Conservation (phyloP, 2,797 vertebrate genomes). For the Sebastes iracundus region DNA sequence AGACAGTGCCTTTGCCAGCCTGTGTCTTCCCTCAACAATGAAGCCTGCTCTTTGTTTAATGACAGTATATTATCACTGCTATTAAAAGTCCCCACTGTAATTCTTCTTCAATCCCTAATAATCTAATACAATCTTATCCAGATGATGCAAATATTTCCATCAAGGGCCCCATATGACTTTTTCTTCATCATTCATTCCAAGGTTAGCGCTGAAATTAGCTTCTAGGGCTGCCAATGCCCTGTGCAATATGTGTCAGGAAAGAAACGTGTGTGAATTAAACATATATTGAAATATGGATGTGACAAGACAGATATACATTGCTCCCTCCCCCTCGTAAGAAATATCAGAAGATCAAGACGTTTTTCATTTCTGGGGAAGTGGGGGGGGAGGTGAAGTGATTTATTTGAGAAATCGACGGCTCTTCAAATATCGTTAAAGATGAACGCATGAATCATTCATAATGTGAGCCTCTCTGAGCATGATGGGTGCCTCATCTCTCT, state of each 20-base stretch:
- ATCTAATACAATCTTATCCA: conserved; percentile 40
- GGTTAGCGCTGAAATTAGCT: conserved; percentile 39
- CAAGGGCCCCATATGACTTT: conserved; percentile 20
- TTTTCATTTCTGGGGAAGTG: conserved; percentile 25
- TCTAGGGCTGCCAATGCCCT: conserved; percentile 5
- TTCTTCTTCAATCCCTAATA: conserved; percentile 8
- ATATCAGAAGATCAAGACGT: conserved; percentile 41
- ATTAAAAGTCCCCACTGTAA: not conserved
- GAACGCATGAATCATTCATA: conserved; percentile 73
- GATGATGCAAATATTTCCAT: conserved; percentile 56
- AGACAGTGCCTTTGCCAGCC: conserved; percentile 29
- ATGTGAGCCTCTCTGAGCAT: conserved; percentile 45
- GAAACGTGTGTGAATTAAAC: conserved; percentile 38
- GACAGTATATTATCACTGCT: conserved; percentile 26
- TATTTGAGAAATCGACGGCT: conserved; percentile 68
- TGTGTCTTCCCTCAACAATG: conserved; percentile 25
- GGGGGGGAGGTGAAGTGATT: conserved; percentile 37
- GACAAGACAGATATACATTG: conserved; percentile 24
- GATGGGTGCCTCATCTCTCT: conserved; percentile 40
- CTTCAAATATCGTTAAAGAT: conserved; percentile 70
- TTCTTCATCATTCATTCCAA: conserved; percentile 22
- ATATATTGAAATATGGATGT: conserved; percentile 52
- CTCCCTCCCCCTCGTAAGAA: conserved; percentile 24
- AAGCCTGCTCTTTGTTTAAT: conserved; percentile 45
- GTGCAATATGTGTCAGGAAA: conserved; percentile 23